A percentile compares a stretch with the other conserved stretches of the same genome.
Evolutionary conservation across 2,888 invertebrate species (phyloP).

Genomic region (Eulithis prunata): DNA sequence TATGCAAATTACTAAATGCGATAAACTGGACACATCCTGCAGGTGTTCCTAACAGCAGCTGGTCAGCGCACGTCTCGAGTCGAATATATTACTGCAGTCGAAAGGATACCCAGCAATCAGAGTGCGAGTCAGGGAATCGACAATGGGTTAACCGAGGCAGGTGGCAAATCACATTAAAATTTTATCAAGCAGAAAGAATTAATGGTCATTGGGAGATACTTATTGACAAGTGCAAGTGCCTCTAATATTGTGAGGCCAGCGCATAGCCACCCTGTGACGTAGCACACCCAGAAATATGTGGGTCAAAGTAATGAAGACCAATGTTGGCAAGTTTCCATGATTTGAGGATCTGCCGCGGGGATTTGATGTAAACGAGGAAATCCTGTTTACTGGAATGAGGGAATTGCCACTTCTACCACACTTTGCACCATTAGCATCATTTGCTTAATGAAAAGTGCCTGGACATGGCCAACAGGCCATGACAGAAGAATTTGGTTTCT

Average conservation of each 20-base stretch:
- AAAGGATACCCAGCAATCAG: conserved; percentile 6
- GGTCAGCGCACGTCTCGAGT: conserved; percentile 1
- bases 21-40: conserved; percentile 10
- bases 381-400: conserved; percentile 61
- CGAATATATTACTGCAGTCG: conserved; percentile 7
- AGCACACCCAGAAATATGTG: not conserved
- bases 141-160: not conserved
- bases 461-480: no score
- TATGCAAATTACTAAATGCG: conserved; percentile 2
- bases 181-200: no score
- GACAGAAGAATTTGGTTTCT: no score
- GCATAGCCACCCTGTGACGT: no score
- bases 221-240: no score
- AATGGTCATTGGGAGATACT: no score
- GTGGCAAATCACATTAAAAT: not conserved
- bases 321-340: conserved; percentile 19
- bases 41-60: conserved; percentile 7
- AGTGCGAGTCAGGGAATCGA: not conserved
- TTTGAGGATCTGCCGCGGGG: conserved; percentile 6
- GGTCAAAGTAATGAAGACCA: conserved; percentile 12
- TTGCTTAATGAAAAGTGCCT: conserved; percentile 16
- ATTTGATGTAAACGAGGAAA: conserved; percentile 52
- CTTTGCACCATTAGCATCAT: conserved; percentile 17
- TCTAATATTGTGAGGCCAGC: no score
- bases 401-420: conserved; percentile 41